These are phyloP conservation scores for Drosophila littoralis DNA, from an alignment of 1,140 invertebrate species.

Conservation along the genomic window DNA sequence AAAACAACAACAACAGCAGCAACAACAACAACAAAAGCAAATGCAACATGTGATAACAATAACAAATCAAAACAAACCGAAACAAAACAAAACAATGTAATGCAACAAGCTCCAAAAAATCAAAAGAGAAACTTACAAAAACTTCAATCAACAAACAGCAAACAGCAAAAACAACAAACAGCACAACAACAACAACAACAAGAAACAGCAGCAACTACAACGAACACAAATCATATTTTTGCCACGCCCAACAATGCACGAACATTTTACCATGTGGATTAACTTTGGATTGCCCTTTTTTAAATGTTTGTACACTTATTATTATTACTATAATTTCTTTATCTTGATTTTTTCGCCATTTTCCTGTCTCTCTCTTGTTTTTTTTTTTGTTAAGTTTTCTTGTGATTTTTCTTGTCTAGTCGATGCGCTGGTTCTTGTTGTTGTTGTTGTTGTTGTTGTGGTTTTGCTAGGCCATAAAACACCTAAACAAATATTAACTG, in stretches of 20 bases:
- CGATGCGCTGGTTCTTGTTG: background rate
- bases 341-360: background rate
- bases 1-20: constrained; percentile 26
- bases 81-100: constrained; percentile 29
- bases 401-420: background rate
- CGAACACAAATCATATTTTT: constrained; percentile 17
- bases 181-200: constrained; percentile 4
- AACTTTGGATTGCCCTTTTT: constrained; percentile 54
- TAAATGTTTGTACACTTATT: constrained; percentile 49
- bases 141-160: constrained; percentile 16
- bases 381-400: background rate
- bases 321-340: constrained; percentile 20
- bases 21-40: constrained; percentile 19
- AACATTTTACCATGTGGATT: constrained; percentile 64
- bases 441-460: background rate
- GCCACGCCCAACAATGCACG: constrained; percentile 50
- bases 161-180: constrained; percentile 20
- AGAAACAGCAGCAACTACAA: constrained; percentile 30
- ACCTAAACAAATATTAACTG: constrained; percentile 3
- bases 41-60: constrained; percentile 36
- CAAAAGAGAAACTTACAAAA: constrained; percentile 19
- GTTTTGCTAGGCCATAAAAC: constrained; percentile 8
- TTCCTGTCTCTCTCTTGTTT: too few species aligned
- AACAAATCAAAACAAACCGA: constrained; percentile 47
- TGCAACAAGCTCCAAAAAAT: background rate